Evolutionary conservation across 2,888 invertebrate genomes (phyloP).

Genomic region (Polydrusus tereticollis): DNA sequence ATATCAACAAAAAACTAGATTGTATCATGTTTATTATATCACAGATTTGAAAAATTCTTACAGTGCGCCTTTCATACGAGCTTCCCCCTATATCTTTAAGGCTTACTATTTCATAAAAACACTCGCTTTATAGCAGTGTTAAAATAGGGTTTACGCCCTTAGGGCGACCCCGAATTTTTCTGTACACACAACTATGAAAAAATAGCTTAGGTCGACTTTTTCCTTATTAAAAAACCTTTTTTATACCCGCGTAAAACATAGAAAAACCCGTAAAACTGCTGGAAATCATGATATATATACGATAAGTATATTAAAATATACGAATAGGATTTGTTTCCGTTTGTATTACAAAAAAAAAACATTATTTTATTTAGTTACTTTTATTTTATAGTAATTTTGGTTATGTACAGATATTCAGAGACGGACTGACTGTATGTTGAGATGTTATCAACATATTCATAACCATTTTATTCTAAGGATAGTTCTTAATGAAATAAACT

Average conservation of each 20-base stretch:
- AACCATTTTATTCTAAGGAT: too few species aligned
- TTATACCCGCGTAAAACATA: background rate
- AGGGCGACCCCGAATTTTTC: slow-evolving; percentile 38
- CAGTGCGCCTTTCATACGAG: background rate
- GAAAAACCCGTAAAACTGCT: slow-evolving; percentile 1
- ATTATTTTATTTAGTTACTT: too few species aligned
- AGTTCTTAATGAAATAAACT: too few species aligned
- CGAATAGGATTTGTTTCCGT: background rate
- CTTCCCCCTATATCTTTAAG: slow-evolving; percentile 53
- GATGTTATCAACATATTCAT: too few species aligned
- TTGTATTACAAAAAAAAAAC: background rate
- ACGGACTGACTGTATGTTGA: too few species aligned
- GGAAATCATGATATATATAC: background rate
- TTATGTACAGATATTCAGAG: too few species aligned
- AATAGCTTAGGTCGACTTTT: slow-evolving; percentile 28
- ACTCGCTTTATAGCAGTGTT: slow-evolving; percentile 63
- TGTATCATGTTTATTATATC: too few species aligned
- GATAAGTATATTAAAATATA: background rate
- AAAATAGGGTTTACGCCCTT: slow-evolving; percentile 60
- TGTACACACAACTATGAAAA: slow-evolving; percentile 30
- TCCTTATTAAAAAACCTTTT: slow-evolving; percentile 23
- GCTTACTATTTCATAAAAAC: slow-evolving; percentile 63
- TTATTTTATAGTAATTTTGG: too few species aligned
- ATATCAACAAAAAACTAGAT: too few species aligned
- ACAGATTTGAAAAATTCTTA: too few species aligned